These are phyloP conservation scores for Mya arenaria DNA, from an alignment of 1,140 invertebrate genomes.

Conservation along the genomic window DNA sequence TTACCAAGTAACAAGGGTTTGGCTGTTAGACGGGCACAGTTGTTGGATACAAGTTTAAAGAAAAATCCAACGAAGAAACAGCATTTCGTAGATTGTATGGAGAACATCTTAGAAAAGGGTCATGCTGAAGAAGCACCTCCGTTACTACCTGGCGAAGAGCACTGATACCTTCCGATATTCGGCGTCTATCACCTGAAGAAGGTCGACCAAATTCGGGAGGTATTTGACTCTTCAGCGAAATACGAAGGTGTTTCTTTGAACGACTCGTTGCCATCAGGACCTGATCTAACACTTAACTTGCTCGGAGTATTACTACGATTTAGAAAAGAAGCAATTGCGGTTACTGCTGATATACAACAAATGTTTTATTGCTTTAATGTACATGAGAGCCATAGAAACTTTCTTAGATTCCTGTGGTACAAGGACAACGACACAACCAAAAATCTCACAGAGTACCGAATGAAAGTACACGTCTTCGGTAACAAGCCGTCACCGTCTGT, in stretches of 20 bases:
- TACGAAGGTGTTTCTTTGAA: neutral
- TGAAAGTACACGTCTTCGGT: too few species aligned
- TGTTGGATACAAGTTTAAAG: conserved; percentile 13
- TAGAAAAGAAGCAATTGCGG: neutral
- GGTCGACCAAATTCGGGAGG: conserved; percentile 16
- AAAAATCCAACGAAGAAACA: conserved; percentile 33
- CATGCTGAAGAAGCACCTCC: conserved; percentile 35
- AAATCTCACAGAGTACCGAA: conserved; percentile 25
- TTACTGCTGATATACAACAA: conserved; percentile 22
- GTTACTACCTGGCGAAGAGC: neutral
- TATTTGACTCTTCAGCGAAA: conserved; percentile 57
- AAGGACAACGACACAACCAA: conserved; percentile 22
- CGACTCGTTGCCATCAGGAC: neutral
- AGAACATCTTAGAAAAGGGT: neutral
- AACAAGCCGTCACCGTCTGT: too few species aligned
- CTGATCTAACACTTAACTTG: conserved; percentile 18
- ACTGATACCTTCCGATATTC: conserved; percentile 56
- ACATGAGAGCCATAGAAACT: conserved; percentile 2
- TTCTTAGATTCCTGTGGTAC: conserved; percentile 46
- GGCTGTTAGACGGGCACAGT: conserved; percentile 7
- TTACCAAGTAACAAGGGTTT: conserved; percentile 43
- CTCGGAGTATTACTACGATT: conserved; percentile 29
- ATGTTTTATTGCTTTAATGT: conserved; percentile 31
- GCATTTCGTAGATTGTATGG: conserved; percentile 43
- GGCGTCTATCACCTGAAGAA: conserved; percentile 55